These are phyloP conservation scores for Flexamia atlantica DNA, from an alignment of 2,888 invertebrate species.

Conservation along the genomic window DNA sequence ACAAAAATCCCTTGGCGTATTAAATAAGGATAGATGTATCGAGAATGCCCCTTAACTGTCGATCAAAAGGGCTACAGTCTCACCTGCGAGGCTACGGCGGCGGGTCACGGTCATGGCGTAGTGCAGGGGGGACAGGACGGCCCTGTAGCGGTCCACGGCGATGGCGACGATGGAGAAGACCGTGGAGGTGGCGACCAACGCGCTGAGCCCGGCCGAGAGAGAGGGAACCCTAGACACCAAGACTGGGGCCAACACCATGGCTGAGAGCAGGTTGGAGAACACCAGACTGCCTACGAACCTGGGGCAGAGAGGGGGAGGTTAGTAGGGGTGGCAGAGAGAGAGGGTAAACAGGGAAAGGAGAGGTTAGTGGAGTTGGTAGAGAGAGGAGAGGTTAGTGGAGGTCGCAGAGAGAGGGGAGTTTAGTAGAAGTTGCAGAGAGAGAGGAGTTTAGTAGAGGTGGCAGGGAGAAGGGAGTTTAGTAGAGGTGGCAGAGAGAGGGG, in stretches of 20 bases:
- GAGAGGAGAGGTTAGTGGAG: neutral
- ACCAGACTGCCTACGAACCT: conserved; percentile 77
- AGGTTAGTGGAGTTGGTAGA: neutral
- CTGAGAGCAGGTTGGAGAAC: conserved; percentile 75
- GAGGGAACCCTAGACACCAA: conserved; percentile 74
- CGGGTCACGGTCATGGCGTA: conserved; percentile 76
- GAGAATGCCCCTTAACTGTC: too few relatives aligned
- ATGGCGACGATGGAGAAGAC: conserved; percentile 76
- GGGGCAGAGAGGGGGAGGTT: conserved; percentile 56
- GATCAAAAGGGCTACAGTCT: too few relatives aligned
- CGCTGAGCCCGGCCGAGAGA: conserved; percentile 73
- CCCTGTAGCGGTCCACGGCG: conserved; percentile 76
- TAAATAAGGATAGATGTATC: too few relatives aligned
- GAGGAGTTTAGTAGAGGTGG: neutral
- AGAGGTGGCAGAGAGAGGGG: neutral
- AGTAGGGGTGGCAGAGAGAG: conserved; percentile 44
- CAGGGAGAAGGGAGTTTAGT: too few relatives aligned
- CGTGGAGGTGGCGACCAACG: conserved; percentile 75
- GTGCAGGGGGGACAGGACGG: conserved; percentile 77
- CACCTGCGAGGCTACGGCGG: conserved; percentile 72
- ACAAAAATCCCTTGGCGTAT: too few relatives aligned
- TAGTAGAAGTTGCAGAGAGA: neutral
- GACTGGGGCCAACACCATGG: conserved; percentile 75
- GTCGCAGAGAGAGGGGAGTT: conserved; percentile 16
- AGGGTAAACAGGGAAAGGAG: neutral